Evolutionary conservation across 1,140 invertebrate genomes (phyloP).

Genomic region (Harpegnathos saltator): DNA sequence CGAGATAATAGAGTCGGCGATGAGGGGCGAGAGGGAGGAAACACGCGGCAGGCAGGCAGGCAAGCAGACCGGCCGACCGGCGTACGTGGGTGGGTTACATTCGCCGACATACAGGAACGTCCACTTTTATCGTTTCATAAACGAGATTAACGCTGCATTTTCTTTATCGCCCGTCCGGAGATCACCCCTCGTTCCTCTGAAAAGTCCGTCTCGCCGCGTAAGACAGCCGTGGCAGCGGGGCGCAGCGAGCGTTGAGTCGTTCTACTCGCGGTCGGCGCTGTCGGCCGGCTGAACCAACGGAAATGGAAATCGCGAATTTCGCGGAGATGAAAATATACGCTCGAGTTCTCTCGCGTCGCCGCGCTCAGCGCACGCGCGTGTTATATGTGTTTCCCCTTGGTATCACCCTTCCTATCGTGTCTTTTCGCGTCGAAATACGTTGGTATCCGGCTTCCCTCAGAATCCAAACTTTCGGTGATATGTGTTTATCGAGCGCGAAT

Average conservation of each 20-base stretch:
- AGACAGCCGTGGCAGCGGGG: conserved; percentile 7
- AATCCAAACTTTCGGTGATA: not conserved
- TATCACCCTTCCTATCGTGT: conserved; percentile 9
- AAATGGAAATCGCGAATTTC: conserved; percentile 61
- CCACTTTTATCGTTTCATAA: conserved; percentile 29
- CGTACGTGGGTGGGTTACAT: not conserved
- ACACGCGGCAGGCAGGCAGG: no score
- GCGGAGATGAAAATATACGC: conserved; percentile 47
- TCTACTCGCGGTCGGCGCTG: not conserved
- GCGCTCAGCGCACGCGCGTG: conserved; percentile 25
- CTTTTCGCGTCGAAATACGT: not conserved
- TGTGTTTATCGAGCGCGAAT: not conserved
- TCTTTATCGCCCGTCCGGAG: conserved; percentile 39
- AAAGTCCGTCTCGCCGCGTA: conserved; percentile 10
- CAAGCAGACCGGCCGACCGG: not conserved
- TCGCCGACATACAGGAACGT: conserved; percentile 28
- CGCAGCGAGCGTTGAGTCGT: not conserved
- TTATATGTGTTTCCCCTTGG: conserved; percentile 43
- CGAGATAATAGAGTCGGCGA: conserved; percentile 42
- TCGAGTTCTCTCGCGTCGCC: conserved; percentile 30
- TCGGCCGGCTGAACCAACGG: not conserved
- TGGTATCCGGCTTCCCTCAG: not conserved
- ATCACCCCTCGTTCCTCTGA: not conserved
- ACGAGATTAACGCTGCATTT: conserved; percentile 45
- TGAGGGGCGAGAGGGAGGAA: not conserved